Evolutionary conservation across 35 echinoderm and acorn worm genomes (phyloP).

Genomic region (Apostichopus californicus): DNA sequence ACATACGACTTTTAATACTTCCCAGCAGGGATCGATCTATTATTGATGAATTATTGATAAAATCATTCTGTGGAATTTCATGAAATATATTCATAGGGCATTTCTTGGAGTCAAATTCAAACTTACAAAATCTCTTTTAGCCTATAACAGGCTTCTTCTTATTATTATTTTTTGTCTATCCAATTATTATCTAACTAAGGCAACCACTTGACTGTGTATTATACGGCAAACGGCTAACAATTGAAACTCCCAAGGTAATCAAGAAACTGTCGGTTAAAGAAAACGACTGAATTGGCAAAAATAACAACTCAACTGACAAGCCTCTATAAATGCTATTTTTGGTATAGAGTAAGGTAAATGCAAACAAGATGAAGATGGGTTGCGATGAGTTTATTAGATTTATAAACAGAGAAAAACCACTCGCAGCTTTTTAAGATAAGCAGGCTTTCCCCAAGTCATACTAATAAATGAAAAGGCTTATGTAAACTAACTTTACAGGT

Average conservation of each 20-base stretch:
- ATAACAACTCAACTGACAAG: not conserved
- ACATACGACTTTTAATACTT: too few relatives aligned
- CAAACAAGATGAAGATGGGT: not conserved
- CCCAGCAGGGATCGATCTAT: too few relatives aligned
- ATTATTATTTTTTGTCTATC: too few relatives aligned
- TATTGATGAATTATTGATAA: too few relatives aligned
- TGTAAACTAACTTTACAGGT: not conserved
- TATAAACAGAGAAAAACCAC: not conserved
- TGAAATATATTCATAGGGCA: too few relatives aligned
- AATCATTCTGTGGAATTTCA: too few relatives aligned
- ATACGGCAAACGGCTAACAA: not conserved
- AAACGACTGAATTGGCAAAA: not conserved
- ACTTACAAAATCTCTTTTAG: too few relatives aligned
- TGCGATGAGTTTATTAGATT: constrained; percentile 5
- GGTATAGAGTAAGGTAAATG: not conserved
- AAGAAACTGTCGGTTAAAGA: not conserved
- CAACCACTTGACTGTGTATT: too few relatives aligned
- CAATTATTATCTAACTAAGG: too few relatives aligned
- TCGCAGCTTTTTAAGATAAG: not conserved
- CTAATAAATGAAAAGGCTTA: too few relatives aligned
- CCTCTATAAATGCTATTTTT: not conserved
- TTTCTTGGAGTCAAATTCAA: too few relatives aligned
- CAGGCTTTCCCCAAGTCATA: not conserved
- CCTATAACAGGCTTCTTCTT: too few relatives aligned
- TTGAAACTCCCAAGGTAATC: not conserved